These are phyloP conservation scores for Tor tambroides DNA, from an alignment of 2,113 vertebrate species.

Conservation along the genomic window DNA sequence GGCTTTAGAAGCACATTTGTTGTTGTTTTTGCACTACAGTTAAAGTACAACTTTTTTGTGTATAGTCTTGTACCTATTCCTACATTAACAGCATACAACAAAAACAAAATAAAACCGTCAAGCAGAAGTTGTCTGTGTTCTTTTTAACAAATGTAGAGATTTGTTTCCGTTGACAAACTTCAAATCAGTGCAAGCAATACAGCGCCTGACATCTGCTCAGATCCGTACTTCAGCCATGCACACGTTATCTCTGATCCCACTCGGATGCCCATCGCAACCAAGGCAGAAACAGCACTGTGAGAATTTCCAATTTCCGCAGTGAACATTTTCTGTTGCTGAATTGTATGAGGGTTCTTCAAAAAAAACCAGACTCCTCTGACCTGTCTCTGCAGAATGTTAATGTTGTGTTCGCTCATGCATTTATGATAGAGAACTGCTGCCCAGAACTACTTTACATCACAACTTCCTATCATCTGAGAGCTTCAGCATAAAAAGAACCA, in stretches of 20 bases:
- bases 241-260: not conserved
- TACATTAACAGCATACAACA: not conserved
- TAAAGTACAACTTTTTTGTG: not conserved
- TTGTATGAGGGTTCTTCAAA: not conserved
- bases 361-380: not conserved
- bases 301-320: constrained; percentile 20
- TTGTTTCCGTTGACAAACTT: no score
- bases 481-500: not conserved
- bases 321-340: not conserved
- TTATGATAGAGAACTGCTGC: not conserved
- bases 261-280: not conserved
- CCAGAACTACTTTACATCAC: not conserved
- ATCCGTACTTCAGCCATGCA: not conserved
- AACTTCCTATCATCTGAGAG: not conserved
- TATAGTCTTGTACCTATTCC: not conserved
- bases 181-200: not conserved
- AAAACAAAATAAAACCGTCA: not conserved
- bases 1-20: not conserved
- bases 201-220: not conserved
- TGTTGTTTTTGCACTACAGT: constrained; percentile 1
- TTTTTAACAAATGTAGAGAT: not conserved
- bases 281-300: not conserved
- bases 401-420: constrained; percentile 1
- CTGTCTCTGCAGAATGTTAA: not conserved
- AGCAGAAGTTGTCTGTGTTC: not conserved